Percentiles rank a stretch among this genome's conserved stretches.
Conservation (phyloP, 1,140 invertebrate species). For the Drosophila repleta region DNA sequence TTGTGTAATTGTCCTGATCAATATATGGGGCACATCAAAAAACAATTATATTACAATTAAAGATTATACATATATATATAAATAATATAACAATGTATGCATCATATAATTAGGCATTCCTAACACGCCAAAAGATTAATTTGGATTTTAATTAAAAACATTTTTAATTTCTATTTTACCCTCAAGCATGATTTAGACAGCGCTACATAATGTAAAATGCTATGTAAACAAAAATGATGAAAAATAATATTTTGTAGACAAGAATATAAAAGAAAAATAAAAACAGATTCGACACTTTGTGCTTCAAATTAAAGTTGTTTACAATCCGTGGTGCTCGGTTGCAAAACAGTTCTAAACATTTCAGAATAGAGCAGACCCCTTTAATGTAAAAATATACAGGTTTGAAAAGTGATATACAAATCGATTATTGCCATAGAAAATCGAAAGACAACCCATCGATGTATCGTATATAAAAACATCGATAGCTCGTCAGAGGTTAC, state of each 20-base stretch:
- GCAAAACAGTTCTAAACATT: no score
- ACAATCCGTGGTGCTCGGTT: no score
- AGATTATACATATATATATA: conserved; percentile 30
- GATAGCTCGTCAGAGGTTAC: neutral
- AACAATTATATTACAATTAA: conserved; percentile 56
- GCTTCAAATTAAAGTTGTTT: conserved; percentile 1
- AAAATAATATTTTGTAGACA: conserved; percentile 41
- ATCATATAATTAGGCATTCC: conserved; percentile 68
- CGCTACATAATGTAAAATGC: conserved; percentile 35
- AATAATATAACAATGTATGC: conserved; percentile 18
- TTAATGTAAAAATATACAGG: neutral
- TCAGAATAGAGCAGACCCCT: no score
- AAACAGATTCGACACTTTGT: conserved; percentile 21
- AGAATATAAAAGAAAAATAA: conserved; percentile 37
- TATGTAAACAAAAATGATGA: conserved; percentile 26
- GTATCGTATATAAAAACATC: neutral
- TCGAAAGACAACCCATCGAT: neutral
- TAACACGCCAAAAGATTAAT: conserved; percentile 47
- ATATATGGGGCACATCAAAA: conserved; percentile 53
- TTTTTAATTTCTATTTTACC: conserved; percentile 27
- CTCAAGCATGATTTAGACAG: conserved; percentile 34
- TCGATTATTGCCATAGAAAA: neutral
- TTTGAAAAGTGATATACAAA: neutral
- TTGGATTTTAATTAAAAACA: conserved; percentile 35
- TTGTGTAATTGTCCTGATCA: conserved; percentile 48